Evolutionary conservation across 2,113 vertebrate genomes (phyloP).

Genomic region (Vulpes ferrilata): DNA sequence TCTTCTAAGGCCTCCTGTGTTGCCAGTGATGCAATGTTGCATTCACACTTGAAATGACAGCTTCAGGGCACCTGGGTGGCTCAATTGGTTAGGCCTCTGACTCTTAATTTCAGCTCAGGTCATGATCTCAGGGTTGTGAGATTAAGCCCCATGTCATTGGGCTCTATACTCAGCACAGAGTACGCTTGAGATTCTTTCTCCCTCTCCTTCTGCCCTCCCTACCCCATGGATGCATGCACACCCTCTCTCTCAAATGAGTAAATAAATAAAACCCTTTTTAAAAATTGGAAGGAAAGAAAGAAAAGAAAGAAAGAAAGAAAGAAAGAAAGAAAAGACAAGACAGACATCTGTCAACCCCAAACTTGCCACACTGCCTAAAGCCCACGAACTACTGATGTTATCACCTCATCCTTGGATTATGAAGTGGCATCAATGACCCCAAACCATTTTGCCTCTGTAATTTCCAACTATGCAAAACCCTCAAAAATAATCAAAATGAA

Average conservation of each 20-base stretch:
- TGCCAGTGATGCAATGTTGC: background rate
- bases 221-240: background rate
- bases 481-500: background rate
- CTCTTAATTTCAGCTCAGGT: background rate
- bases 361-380: background rate
- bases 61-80: background rate
- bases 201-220: background rate
- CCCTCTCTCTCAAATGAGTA: background rate
- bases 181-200: background rate
- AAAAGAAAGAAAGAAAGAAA: background rate
- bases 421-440: background rate
- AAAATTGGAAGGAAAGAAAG: background rate
- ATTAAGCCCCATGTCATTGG: background rate
- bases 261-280: background rate
- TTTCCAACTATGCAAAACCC: background rate
- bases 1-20: background rate
- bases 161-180: background rate
- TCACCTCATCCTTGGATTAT: background rate
- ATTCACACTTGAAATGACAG: background rate
- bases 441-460: background rate
- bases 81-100: background rate
- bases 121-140: background rate
- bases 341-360: background rate
- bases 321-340: background rate
- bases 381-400: background rate